phyloP scores from a whole-genome alignment of 2,113 vertebrate genomes.

The Hiodon alosoides region DNA sequence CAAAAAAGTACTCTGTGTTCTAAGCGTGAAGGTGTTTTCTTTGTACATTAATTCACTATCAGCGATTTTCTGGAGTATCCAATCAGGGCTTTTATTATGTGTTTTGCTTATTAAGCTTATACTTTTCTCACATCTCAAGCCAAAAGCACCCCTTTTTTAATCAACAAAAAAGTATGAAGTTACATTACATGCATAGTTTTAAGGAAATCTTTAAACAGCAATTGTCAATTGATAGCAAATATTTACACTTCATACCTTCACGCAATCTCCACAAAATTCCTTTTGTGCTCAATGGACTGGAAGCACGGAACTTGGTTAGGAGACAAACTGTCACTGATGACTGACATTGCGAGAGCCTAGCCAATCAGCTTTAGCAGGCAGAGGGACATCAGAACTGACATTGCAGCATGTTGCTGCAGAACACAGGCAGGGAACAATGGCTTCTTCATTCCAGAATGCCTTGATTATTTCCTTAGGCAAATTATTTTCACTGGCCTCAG shows the following conservation, averaged over 20 bases:
- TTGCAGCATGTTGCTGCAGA: background rate
- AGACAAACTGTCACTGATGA: background rate
- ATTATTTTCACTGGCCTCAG: constrained; percentile 49
- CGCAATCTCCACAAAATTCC: too few relatives aligned
- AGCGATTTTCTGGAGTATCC: too few relatives aligned
- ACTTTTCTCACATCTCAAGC: background rate
- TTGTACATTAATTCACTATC: too few relatives aligned
- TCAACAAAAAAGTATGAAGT: background rate
- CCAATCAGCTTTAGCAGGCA: background rate
- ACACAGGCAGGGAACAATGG: constrained; percentile 40
- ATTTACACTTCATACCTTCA: too few relatives aligned
- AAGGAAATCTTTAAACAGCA: too few relatives aligned
- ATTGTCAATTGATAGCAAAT: too few relatives aligned
- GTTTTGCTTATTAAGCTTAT: background rate
- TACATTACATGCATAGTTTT: too few relatives aligned
- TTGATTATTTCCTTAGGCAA: constrained; percentile 50
- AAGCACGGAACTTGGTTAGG: background rate
- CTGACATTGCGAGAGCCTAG: background rate
- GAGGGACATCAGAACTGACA: constrained; percentile 4
- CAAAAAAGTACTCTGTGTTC: too few relatives aligned
- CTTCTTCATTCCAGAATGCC: constrained; percentile 58
- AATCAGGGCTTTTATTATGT: background rate
- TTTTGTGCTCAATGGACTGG: background rate
- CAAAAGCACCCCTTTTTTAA: background rate
- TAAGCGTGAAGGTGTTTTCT: too few relatives aligned